phyloP scores from a whole-genome alignment of 1,140 invertebrate genomes.

The Drosophila santomea region DNA sequence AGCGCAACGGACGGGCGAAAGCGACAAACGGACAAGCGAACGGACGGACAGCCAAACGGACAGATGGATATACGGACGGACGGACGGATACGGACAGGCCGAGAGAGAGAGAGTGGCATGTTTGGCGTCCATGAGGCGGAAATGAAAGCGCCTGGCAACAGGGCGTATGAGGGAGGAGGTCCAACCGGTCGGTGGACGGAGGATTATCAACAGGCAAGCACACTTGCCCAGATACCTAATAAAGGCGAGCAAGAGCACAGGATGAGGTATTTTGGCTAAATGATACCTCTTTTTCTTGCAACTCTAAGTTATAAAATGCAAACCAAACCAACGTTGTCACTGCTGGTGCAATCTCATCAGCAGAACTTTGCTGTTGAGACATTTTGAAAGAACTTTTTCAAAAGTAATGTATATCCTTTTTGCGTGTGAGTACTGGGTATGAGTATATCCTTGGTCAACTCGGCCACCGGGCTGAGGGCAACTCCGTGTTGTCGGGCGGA shows the following conservation, averaged over 20 bases:
- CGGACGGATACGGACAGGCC: constrained; percentile 11
- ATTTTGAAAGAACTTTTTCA: not conserved
- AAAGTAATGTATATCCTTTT: not conserved
- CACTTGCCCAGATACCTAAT: constrained; percentile 10
- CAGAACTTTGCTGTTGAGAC: not conserved
- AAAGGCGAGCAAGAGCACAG: constrained; percentile 18
- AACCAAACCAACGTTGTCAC: not conserved
- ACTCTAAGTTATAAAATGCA: not conserved
- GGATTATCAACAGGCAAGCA: constrained; percentile 76
- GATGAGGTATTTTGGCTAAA: constrained; percentile 7
- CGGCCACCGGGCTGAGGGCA: constrained; percentile 42
- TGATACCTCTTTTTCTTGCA: constrained; percentile 11
- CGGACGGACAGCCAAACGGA: not conserved
- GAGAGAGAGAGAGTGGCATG: constrained; percentile 56
- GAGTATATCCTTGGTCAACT: constrained; percentile 58
- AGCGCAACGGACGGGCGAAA: constrained; percentile 40
- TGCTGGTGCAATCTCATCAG: too few relatives aligned
- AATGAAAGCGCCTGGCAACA: constrained; percentile 74
- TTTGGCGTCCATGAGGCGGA: constrained; percentile 81
- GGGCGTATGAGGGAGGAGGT: constrained; percentile 14
- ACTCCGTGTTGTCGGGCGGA: constrained; percentile 38
- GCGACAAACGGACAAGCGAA: not conserved
- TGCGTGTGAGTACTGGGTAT: not conserved
- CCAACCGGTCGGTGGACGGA: constrained; percentile 41
- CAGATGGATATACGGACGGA: constrained; percentile 1